Evolutionary conservation across 2,113 vertebrate genomes (phyloP), one percentile per base, ranked within the genome.

Genomic region (Menidia beryllina): DNA sequence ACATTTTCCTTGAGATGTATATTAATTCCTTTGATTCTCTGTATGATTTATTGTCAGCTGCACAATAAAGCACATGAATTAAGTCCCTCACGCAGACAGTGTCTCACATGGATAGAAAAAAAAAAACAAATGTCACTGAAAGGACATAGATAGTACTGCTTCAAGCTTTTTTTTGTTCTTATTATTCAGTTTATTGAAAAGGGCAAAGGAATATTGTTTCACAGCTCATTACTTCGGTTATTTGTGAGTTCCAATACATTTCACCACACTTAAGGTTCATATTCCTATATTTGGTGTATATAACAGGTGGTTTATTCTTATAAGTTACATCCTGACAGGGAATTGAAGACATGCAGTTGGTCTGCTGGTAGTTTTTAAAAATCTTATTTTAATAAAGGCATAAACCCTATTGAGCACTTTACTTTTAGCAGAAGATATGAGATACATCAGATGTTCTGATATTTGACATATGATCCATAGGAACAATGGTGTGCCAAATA

Each of bases 31-130:
- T 90, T 91, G 88, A 92, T 90, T 86, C 72, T 51, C 49, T 90
- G 89, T 91, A 89, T 87, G 63, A 84, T 91, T 89, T 86, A 80
- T 86, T 93, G 91, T 93, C 77, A 82, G 84, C 85, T 93, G 91
- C 87, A 82, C 86, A 92, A 92, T 91, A 91, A 91, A 92, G 77
- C 60, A 26, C 82, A 83, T 76, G 74, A 89, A 87, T 66, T 68
- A 79, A 47, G 63, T 86, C 77, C 86, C 84, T 69, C 71, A 87
- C 78, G 78, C 67, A 72, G 76, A 76, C 23, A 59, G 48, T 67
- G 79, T 60, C 62, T 82, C 83, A 70, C 30, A 36, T 82, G 68
- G 43, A 19, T 12, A 39, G 17, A 50, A 56, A 60, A 41, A 66
- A 13, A 43, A 30, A 60, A 34, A 23, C 21, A 57, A 72, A 64